Percentiles rank a stretch among this genome's conserved stretches.
phyloP scores from a whole-genome alignment of 2,113 vertebrate genomes.

The cattle (Bos taurus) region ARS-UCD2.0 NC_037357.1:134992501-134993000 shows the following conservation, averaged over 20 bases:
- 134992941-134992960: background rate
- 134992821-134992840: background rate
- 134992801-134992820: no score
- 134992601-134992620: background rate
- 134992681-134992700: background rate
- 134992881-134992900: rapidly evolving
- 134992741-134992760: background rate
- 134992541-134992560: background rate
- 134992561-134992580: background rate
- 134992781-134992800: no score
- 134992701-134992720: no score
- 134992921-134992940: background rate
- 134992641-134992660: rapidly evolving
- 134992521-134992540: background rate
- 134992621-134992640: background rate
- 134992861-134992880: background rate
- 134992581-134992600: no score
- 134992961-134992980: background rate
- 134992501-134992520: background rate
- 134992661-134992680: background rate
- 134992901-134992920: background rate
- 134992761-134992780: no score
- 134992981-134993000: background rate
- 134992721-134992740: no score
- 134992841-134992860: background rate